Evolutionary conservation across 1,140 invertebrate species (phyloP), one percentile per base, ranked within the genome.

Genomic region (Zaprionus ornatus): DNA sequence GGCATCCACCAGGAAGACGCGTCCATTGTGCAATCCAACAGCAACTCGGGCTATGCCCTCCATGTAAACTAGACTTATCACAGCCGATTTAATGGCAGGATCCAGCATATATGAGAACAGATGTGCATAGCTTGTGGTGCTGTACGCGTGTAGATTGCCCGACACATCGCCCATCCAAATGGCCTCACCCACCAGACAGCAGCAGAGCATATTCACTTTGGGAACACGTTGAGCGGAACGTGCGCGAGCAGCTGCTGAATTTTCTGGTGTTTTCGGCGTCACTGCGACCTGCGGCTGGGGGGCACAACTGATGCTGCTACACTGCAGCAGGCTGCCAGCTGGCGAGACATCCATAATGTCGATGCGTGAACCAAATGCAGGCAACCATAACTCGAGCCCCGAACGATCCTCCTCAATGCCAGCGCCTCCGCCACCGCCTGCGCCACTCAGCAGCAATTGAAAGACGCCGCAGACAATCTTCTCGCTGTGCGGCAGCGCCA

Each of bases 111-210:
- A 95, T 12, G 93, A 93, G 85, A 95, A 95, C 56, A 95, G 86
- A 84, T 93, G 93, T 32, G 86, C 91, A 69, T 94, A 95, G 84
- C 93, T 94, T 9, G 93, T 81, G 25, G 93, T 93, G 70, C 94
- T 94, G 78, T 97, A 98, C 1, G 97, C 96, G 81, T 97, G 96
- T 56, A 98, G 95, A 64, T 95, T 95, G 15, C 97, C 97, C 0
- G 94, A 93, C 63, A 95, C 96, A 92, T 98, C 97, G 0, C 97
- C 97, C 64, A 98, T 95, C 98, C 98, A 99, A 56, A 98, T 95
- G 37, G 71, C 95, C 94, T 21, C 82, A 23, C 78, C 91, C 55
- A 97, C 95, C 3, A 95, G 94, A 83, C 95, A 96, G 64, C 92
- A 92, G 52, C 91, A 92, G 15, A 87, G 54, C 90, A 91, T 90